A percentile compares a stretch with the other conserved stretches of the same genome.
Evolutionary conservation across 2,888 invertebrate species (phyloP).

Genomic region (Thecophora atra): DNA sequence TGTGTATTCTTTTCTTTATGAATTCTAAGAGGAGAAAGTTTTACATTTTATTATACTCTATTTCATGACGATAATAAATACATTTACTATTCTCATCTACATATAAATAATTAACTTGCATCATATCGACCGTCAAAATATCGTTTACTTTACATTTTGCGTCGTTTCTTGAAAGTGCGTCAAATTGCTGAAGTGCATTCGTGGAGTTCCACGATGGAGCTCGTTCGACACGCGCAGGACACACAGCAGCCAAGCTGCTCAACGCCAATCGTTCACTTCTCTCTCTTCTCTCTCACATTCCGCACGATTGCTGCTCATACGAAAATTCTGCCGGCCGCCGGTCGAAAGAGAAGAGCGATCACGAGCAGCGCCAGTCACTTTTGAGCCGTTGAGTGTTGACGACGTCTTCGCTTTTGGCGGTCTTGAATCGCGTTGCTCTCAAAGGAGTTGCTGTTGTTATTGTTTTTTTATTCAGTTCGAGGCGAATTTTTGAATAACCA

Average conservation of each 20-base stretch:
- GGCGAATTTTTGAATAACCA: neutral
- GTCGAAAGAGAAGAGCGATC: constrained; percentile 37
- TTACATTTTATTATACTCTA: too few relatives aligned
- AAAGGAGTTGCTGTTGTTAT: constrained; percentile 16
- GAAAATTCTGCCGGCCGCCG: constrained; percentile 31
- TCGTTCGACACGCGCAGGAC: too few relatives aligned
- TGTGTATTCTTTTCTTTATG: too few relatives aligned
- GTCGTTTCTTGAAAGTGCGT: too few relatives aligned
- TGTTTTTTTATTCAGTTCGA: constrained; percentile 28
- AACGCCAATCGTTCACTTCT: constrained; percentile 25
- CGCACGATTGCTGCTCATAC: constrained; percentile 24
- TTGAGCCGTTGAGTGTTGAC: constrained; percentile 47
- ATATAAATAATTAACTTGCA: too few relatives aligned
- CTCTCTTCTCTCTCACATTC: constrained; percentile 34
- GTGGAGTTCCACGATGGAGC: too few relatives aligned
- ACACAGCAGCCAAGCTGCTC: neutral
- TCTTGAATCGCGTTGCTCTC: neutral
- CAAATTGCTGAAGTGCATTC: too few relatives aligned
- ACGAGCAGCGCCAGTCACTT: constrained; percentile 43
- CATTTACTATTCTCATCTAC: too few relatives aligned
- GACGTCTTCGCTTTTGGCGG: constrained; percentile 36
- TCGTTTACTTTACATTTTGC: too few relatives aligned
- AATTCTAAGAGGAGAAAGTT: too few relatives aligned
- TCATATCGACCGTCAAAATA: too few relatives aligned
- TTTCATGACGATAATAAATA: too few relatives aligned